phyloP scores from a whole-genome alignment of 2,797 vertebrate genomes.

The Micropoecilia bifurca region DNA sequence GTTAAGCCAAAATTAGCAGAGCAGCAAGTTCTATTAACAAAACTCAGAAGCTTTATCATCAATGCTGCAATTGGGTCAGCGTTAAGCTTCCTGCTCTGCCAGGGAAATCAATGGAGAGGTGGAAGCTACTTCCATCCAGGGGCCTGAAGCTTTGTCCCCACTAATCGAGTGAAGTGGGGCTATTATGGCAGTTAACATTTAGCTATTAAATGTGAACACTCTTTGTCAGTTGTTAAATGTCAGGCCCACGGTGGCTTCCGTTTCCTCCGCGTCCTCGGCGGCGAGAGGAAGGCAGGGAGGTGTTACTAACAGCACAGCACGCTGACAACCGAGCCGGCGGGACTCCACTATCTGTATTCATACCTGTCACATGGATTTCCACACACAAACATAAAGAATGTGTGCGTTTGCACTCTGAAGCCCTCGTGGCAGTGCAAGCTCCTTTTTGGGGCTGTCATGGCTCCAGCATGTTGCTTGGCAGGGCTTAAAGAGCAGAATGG shows the following conservation, averaged over 20 bases:
- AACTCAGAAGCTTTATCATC: constrained; percentile 49
- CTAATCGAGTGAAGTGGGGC: constrained; percentile 58
- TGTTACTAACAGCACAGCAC: constrained; percentile 7
- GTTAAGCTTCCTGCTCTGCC: constrained; percentile 55
- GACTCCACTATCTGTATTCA: constrained; percentile 48
- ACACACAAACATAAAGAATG: constrained; percentile 10
- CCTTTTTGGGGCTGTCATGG: constrained; percentile 47
- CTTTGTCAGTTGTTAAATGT: constrained; percentile 82
- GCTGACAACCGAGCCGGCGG: constrained; percentile 54
- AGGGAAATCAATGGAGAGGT: constrained; percentile 52
- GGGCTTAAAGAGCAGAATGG: constrained; percentile 60
- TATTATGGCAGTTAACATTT: constrained; percentile 81
- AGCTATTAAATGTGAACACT: constrained; percentile 80
- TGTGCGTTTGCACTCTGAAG: background rate
- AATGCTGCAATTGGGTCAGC: constrained; percentile 58
- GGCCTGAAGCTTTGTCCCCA: constrained; percentile 53
- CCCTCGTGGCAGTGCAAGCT: constrained; percentile 12
- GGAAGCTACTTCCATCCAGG: constrained; percentile 39
- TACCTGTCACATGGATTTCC: constrained; percentile 49
- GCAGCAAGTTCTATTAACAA: constrained; percentile 53
- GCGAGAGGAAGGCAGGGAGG: constrained; percentile 28
- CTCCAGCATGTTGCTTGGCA: constrained; percentile 52
- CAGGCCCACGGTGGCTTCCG: constrained; percentile 68
- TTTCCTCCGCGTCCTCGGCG: constrained; percentile 25
- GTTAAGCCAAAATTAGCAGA: constrained; percentile 53